Evolutionary conservation across 2,888 invertebrate species (phyloP).

Genomic region (Campoletis raptor): DNA sequence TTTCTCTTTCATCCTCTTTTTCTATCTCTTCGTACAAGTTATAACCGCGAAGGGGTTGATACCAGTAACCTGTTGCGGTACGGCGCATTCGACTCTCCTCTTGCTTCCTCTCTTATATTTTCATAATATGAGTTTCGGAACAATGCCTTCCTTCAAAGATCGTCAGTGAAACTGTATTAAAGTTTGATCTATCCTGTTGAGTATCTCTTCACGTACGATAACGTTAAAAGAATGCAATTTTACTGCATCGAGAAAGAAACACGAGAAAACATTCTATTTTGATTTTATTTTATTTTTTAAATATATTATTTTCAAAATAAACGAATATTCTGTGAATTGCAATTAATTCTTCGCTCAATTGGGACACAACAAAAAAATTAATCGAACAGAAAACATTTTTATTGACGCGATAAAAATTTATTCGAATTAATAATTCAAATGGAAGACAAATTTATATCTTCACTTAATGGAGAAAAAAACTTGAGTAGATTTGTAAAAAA

Average conservation of each 20-base stretch:
- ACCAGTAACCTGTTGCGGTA: conserved; percentile 82
- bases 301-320: no score
- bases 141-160: not conserved
- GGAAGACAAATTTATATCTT: no score
- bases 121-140: not conserved
- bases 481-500: no score
- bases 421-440: no score
- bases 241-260: not conserved
- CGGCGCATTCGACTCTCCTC: conserved; percentile 74
- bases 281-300: no score
- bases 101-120: not conserved
- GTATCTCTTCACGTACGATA: not conserved
- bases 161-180: not conserved
- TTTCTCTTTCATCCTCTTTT: not conserved
- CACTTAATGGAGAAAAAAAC: no score
- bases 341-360: no score
- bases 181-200: not conserved
- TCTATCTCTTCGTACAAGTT: not conserved
- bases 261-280: not conserved
- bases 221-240: not conserved
- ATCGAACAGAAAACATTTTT: no score
- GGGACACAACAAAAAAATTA: no score
- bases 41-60: conserved; percentile 35
- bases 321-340: no score
- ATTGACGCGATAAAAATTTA: no score